Percentiles rank a stretch among this genome's conserved stretches.
These are phyloP conservation scores for Sterrhoptilus dennistouni DNA, from an alignment of 2,113 vertebrate species.

Conservation along the genomic window DNA sequence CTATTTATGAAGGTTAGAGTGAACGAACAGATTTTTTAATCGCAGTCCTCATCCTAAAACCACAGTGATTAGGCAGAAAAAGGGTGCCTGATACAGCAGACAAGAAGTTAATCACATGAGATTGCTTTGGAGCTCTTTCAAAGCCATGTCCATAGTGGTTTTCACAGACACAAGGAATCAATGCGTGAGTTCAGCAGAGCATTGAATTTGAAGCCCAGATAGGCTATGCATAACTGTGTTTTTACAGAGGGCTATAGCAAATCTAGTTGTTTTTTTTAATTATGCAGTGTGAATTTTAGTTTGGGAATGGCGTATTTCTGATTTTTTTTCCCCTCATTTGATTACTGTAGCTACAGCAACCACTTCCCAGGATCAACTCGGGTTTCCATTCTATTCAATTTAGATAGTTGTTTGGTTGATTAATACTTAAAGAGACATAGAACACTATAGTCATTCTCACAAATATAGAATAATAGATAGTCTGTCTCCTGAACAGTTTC, in stretches of 20 bases:
- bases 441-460: neutral
- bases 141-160: neutral
- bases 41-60: neutral
- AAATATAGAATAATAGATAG: slow-evolving; percentile 15
- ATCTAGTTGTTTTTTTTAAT: neutral
- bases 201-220: neutral
- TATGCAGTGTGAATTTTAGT: neutral
- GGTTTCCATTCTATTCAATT: slow-evolving; percentile 13
- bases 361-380: neutral
- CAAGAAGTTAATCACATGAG: neutral
- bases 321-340: neutral
- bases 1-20: neutral
- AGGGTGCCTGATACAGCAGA: neutral
- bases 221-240: neutral
- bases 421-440: slow-evolving; percentile 33
- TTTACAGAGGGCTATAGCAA: neutral
- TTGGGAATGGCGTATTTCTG: neutral
- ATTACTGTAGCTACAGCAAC: neutral
- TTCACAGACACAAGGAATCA: neutral
- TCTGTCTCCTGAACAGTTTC: neutral
- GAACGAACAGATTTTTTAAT: neutral
- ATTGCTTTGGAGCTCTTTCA: neutral
- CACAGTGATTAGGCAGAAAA: neutral
- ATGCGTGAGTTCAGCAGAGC: neutral
- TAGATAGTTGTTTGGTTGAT: slow-evolving; percentile 1